Percentiles rank a stretch among this genome's conserved stretches.
These are phyloP conservation scores for Chrysopa pallens DNA, from an alignment of 1,140 invertebrate species.

Conservation along the genomic window DNA sequence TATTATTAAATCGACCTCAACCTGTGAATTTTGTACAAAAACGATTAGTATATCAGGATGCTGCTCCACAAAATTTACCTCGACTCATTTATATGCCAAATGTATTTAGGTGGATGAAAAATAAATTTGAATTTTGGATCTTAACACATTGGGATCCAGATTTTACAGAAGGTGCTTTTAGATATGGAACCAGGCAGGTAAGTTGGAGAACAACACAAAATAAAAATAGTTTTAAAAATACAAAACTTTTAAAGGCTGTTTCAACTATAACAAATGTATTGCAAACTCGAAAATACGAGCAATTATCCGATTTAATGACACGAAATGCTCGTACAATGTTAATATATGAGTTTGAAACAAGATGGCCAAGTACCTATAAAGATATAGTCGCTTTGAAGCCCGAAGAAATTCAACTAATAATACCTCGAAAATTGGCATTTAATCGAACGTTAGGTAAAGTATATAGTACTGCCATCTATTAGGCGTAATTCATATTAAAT, in stretches of 20 bases:
- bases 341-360: not conserved
- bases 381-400: not conserved
- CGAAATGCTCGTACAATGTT: not conserved
- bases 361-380: not conserved
- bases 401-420: not conserved
- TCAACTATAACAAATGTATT: not conserved
- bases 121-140: not conserved
- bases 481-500: too few species aligned
- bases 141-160: not conserved
- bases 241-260: not conserved
- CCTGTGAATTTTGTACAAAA: too few species aligned
- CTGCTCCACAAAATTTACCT: not conserved
- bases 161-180: not conserved
- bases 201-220: too few species aligned
- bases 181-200: not conserved
- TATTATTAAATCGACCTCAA: too few species aligned
- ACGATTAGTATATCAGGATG: not conserved
- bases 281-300: not conserved
- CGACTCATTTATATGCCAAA: not conserved
- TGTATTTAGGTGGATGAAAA: not conserved
- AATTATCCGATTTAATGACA: not conserved
- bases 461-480: not conserved
- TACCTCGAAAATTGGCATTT: not conserved
- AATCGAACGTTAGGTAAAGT: not conserved
- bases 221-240: too few species aligned